Evolutionary conservation across 2,888 invertebrate species (phyloP).

Genomic region (Cephonodes hylas): DNA sequence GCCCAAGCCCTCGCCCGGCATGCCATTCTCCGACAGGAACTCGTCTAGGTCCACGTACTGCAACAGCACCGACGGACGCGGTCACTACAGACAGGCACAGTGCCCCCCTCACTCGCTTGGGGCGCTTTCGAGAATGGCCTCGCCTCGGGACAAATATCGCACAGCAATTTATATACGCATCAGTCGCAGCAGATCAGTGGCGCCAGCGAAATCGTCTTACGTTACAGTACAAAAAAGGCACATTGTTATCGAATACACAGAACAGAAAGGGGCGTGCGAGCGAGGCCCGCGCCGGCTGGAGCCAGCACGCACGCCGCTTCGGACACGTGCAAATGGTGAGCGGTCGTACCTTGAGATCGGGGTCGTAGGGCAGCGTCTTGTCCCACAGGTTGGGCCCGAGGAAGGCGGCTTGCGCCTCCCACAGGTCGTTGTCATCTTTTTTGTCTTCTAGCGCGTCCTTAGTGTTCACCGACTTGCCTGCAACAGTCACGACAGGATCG

Average conservation of each 20-base stretch:
- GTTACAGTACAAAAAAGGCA: no score
- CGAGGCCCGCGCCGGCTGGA: conserved; percentile 11
- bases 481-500: conserved; percentile 68
- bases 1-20: conserved; percentile 89
- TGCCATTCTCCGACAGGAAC: conserved; percentile 97
- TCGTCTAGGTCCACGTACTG: conserved; percentile 98
- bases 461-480: conserved; percentile 83
- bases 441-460: conserved; percentile 85
- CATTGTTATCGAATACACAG: neutral
- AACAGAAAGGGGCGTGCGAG: neutral
- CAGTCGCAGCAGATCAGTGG: neutral
- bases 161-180: neutral
- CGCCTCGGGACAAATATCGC: conserved; percentile 1
- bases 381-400: conserved; percentile 98
- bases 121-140: no score
- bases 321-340: conserved; percentile 80
- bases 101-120: conserved; percentile 25
- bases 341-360: conserved; percentile 96
- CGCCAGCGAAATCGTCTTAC: neutral
- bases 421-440: conserved; percentile 92
- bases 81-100: conserved; percentile 26
- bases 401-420: conserved; percentile 97
- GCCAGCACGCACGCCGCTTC: neutral
- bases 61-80: conserved; percentile 52
- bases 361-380: conserved; percentile 94